phyloP scores from a whole-genome alignment of 2,113 vertebrate genomes.

The Sorex fumeus region DNA sequence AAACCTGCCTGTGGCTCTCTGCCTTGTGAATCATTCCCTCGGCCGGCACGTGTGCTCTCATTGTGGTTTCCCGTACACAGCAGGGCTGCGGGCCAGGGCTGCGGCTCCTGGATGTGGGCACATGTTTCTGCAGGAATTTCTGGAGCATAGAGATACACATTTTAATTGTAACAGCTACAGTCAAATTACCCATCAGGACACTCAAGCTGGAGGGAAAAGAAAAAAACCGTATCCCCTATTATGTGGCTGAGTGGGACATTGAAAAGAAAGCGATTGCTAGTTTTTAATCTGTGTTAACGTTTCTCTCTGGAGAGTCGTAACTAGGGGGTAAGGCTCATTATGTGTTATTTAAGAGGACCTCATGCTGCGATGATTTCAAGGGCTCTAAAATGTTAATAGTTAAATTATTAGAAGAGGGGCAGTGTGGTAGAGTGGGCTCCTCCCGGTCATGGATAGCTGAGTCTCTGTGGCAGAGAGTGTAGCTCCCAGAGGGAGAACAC shows the following conservation, averaged over 20 bases:
- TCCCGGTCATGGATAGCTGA: no score
- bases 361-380: constrained; percentile 82
- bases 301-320: constrained; percentile 75
- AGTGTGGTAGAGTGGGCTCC: background rate
- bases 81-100: background rate
- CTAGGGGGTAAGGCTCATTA: constrained; percentile 52
- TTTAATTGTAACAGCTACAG: constrained; percentile 69
- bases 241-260: constrained; percentile 61
- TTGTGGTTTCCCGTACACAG: background rate
- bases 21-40: background rate
- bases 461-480: background rate
- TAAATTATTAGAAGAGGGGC: constrained; percentile 73
- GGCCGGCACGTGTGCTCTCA: background rate
- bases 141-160: constrained; percentile 9
- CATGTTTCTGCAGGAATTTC: constrained; percentile 47
- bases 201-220: constrained; percentile 8
- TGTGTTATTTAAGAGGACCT: constrained; percentile 81
- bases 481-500: background rate
- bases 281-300: constrained; percentile 81
- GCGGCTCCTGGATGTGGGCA: background rate
- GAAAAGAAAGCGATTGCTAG: constrained; percentile 69
- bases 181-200: constrained; percentile 59
- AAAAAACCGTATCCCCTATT: constrained; percentile 11
- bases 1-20: background rate
- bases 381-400: constrained; percentile 77